phyloP scores from a whole-genome alignment of 2,888 invertebrate genomes.

The Microctonus aethiopoides region DNA sequence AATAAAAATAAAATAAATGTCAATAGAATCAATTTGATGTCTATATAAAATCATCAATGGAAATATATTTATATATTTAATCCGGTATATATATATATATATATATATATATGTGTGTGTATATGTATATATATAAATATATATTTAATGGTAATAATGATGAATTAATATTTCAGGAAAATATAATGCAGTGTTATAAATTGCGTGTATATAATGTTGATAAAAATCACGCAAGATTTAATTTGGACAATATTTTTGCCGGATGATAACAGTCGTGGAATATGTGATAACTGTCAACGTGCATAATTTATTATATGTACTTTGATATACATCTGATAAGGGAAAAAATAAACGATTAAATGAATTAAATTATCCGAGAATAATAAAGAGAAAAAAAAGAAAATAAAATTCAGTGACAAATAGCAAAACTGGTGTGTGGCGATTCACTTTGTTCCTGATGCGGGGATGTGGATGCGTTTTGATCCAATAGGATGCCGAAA shows the following conservation, averaged over 20 bases:
- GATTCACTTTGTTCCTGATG: slow-evolving; percentile 55
- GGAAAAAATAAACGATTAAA: too few relatives aligned
- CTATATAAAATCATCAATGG: not conserved
- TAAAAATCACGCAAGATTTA: not conserved
- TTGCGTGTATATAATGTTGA: not conserved
- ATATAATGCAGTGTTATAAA: not conserved
- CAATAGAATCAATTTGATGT: not conserved
- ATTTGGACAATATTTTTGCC: not conserved
- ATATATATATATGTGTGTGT: not conserved
- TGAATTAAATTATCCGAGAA: too few relatives aligned
- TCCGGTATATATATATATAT: not conserved
- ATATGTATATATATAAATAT: not conserved
- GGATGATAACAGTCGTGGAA: slow-evolving; percentile 7
- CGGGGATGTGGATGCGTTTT: slow-evolving; percentile 66
- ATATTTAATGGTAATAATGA: not conserved
- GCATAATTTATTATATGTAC: not conserved
- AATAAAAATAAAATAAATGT: not conserved
- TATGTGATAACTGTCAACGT: not conserved
- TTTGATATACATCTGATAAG: not conserved
- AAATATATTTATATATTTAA: too few relatives aligned
- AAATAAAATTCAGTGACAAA: not conserved
- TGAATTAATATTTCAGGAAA: not conserved
- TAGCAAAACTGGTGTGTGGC: slow-evolving; percentile 4
- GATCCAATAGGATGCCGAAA: slow-evolving; percentile 61
- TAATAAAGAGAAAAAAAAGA: too few relatives aligned